These are phyloP conservation scores for Drosophila ustulata DNA, from an alignment of 2,888 invertebrate genomes.

Conservation along the genomic window DNA sequence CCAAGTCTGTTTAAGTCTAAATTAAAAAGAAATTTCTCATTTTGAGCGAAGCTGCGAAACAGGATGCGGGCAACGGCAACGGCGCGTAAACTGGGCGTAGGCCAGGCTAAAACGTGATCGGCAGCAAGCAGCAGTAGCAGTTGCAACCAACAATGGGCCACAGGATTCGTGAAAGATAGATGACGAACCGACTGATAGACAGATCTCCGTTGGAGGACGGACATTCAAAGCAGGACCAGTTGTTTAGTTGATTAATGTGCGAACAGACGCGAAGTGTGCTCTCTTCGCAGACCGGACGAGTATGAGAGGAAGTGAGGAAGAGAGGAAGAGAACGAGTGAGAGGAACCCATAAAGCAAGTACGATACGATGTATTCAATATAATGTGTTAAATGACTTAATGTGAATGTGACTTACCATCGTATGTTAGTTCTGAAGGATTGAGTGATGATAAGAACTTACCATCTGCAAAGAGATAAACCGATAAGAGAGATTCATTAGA, in stretches of 20 bases:
- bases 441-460: slow-evolving; percentile 86
- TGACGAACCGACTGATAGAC: slow-evolving; percentile 8
- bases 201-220: slow-evolving; percentile 8
- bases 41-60: slow-evolving; percentile 52
- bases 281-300: too few relatives aligned
- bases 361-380: slow-evolving; percentile 16
- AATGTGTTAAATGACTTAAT: slow-evolving; percentile 79
- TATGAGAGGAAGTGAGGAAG: too few relatives aligned
- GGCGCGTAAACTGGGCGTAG: slow-evolving; percentile 71
- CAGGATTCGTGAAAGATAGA: slow-evolving; percentile 44
- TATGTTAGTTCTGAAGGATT: slow-evolving; percentile 85
- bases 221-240: slow-evolving; percentile 32
- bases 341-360: not conserved
- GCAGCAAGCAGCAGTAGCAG: slow-evolving; percentile 19
- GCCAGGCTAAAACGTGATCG: slow-evolving; percentile 57
- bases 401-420: slow-evolving; percentile 85
- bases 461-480: slow-evolving; percentile 83
- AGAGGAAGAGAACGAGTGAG: not conserved
- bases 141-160: slow-evolving; percentile 22
- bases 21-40: slow-evolving; percentile 84
- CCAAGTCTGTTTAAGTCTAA: slow-evolving; percentile 73
- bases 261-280: slow-evolving; percentile 37
- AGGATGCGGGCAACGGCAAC: slow-evolving; percentile 61
- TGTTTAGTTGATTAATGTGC: slow-evolving; percentile 68
- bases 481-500: not conserved